Evolutionary conservation across 2,797 vertebrate genomes (phyloP), one percentile per base, ranked within the genome.

Genomic region (Mormyrops boulengeri): DNA sequence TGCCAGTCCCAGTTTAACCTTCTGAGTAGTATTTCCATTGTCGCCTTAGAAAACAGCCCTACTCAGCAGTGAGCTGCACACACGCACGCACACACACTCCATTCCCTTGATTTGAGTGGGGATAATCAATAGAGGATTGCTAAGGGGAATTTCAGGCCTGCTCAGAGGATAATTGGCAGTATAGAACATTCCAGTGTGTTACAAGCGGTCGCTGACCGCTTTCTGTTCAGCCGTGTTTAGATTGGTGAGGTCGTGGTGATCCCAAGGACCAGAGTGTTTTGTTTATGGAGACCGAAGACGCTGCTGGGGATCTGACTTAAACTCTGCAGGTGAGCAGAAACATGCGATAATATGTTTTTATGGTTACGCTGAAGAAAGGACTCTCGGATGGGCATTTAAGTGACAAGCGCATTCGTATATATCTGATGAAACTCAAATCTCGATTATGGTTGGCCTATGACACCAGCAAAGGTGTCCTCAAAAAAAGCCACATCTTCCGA

Each of bases 1-100:
- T 96, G 97, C 95, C 96, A 96, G 97, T 97, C 96, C 96, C 95
- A 97, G 96, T 96, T 97, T 97, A 97, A 97, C 97, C 97, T 97
- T 97, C 96, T 96, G 95, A 97, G 96, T 97, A 96, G 96, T 95
- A 95, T 95, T 97, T 97, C 97, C 97, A 97, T 97, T 96, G 95
- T 96, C 94, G 94, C 96, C 96, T 96, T 96, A 95, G 95, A 93
- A 96, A 97, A 97, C 95, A 96, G 95, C 93, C 90, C 17, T 91
- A 94, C 96, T 98, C 97, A 97, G 97, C 96, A 96, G 94, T 3
- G 2, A 30, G 50, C 14, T 30, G 12, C 8, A 0, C 87, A 86
- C 50, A 17, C 6, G 0, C 85, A 86, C 26, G 60, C 62, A 87
- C 77, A 88, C 62, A 41, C 14, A 87, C 55, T 38, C 17, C 38